A percentile compares a stretch with the other conserved stretches of the same genome.
Conservation (phyloP, 2,113 vertebrate species). For the Oceanites oceanicus region DNA sequence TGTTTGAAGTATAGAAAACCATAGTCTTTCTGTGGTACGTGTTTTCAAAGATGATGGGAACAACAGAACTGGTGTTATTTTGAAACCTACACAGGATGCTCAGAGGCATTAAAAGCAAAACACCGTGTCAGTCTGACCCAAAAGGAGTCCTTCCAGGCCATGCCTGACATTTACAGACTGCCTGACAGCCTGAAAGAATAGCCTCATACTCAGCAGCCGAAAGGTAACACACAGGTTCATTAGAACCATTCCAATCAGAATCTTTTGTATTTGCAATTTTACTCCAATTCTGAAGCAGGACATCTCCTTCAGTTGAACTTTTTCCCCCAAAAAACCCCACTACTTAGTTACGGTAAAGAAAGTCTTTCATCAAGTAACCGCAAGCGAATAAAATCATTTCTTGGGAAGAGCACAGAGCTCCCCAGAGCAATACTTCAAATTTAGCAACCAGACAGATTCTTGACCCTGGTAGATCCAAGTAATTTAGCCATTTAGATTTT, state of each 20-base stretch:
- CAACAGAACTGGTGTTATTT: not conserved
- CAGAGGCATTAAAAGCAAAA: not conserved
- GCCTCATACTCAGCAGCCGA: not conserved
- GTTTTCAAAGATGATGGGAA: not conserved
- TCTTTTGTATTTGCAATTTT: not conserved
- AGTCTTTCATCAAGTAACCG: not conserved
- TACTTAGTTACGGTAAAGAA: not conserved
- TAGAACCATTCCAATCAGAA: not conserved
- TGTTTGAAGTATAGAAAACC: not conserved
- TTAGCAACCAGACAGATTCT: not conserved
- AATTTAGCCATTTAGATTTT: not conserved
- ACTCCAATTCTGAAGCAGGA: not conserved
- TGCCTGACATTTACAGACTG: not conserved
- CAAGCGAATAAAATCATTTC: not conserved
- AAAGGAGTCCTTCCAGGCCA: not conserved
- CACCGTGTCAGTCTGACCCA: not conserved
- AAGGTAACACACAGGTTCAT: not conserved
- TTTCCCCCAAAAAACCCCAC: accelerated
- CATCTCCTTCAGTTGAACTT: not conserved
- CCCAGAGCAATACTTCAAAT: not conserved
- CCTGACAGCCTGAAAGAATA: not conserved
- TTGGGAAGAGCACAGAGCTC: not conserved
- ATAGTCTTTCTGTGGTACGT: not conserved
- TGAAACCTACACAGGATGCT: not conserved
- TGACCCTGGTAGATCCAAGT: not conserved